These are phyloP conservation scores for Brachionus plicatilis DNA, from an alignment of 1,140 invertebrate species.

Conservation along the genomic window DNA sequence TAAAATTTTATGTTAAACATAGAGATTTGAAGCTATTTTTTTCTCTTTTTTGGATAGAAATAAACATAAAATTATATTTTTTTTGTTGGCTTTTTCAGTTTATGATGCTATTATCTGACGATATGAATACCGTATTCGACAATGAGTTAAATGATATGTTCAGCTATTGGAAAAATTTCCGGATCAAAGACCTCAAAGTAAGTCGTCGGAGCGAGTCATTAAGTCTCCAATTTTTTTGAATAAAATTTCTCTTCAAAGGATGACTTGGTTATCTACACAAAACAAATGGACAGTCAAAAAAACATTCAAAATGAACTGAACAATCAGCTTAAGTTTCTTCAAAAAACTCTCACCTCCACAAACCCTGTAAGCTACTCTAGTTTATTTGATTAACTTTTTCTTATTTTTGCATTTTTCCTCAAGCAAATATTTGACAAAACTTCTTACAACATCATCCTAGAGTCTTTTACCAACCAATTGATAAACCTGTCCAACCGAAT, in stretches of 20 bases:
- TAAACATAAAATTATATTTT: constrained; percentile 14
- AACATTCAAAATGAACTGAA: constrained; percentile 14
- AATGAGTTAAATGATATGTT: constrained; percentile 11
- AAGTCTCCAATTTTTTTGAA: not conserved
- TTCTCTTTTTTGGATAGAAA: constrained; percentile 23
- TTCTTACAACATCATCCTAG: constrained; percentile 1
- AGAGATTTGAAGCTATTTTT: not conserved
- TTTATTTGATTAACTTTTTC: not conserved
- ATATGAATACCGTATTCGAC: not conserved
- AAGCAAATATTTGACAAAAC: constrained; percentile 25
- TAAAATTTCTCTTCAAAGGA: not conserved
- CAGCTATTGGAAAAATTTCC: constrained; percentile 29
- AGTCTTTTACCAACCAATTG: not conserved
- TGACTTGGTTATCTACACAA: not conserved
- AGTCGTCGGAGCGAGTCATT: not conserved
- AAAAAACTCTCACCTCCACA: constrained; percentile 11
- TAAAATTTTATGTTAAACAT: constrained; percentile 24
- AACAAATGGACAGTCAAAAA: constrained; percentile 21
- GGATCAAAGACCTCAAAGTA: not conserved
- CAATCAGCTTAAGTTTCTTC: not conserved
- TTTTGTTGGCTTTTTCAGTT: not conserved
- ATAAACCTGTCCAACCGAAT: not conserved
- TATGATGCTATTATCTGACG: constrained; percentile 15
- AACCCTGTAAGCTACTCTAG: not conserved
- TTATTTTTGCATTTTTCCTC: not conserved